Evolutionary conservation across 2,797 vertebrate genomes (phyloP), one percentile per base, ranked within the genome.

Genomic region (Cyprinodon diabolis): DNA sequence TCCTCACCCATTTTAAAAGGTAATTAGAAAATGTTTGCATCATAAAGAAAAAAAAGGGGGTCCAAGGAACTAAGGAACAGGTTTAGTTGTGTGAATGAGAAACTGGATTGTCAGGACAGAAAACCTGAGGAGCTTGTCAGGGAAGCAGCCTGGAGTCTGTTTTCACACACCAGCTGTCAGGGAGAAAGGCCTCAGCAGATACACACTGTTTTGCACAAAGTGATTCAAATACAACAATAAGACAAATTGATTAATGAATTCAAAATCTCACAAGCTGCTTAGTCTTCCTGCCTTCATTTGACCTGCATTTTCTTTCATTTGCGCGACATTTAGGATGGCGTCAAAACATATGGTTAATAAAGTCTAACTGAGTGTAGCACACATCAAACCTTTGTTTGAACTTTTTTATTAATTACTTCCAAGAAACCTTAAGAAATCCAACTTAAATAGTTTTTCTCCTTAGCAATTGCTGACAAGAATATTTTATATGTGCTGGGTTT

Each of bases 331-430:
- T 74, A 11, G 23, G 47, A 69, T 70, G 75, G 62, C 74, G 58
- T 45, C 83, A 81, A 79, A 75, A 81, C 84, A 65, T 71, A 85
- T 90, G 73, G 69, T 73, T 85, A 69, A 78, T 82, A 84, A 68
- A 66, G 71, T 90, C 68, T 85, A 90, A 89, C 88, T 83, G 87
- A 83, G 78, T 83, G 78, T 90, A 88, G 90, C 89, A 80, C 75
- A 0, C 8, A 79, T 82, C 84, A 85, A 69, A 15, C 58, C 49
- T 57, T 11, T 47, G 76, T 62, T 80, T 80, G 30, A 30, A 30
- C 30, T 30, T 30, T 30, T 30, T 30, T 30, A 30, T 30, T 30
- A 30, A 30, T 30, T 30, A 30, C 30, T 30, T 30, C 30, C 30
- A 30, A 30, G 47, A 48, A 48, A 11, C 2, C 13, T 11, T 48